Evolutionary conservation across 1,140 invertebrate species (phyloP).

Genomic region (Anoplophora glabripennis): DNA sequence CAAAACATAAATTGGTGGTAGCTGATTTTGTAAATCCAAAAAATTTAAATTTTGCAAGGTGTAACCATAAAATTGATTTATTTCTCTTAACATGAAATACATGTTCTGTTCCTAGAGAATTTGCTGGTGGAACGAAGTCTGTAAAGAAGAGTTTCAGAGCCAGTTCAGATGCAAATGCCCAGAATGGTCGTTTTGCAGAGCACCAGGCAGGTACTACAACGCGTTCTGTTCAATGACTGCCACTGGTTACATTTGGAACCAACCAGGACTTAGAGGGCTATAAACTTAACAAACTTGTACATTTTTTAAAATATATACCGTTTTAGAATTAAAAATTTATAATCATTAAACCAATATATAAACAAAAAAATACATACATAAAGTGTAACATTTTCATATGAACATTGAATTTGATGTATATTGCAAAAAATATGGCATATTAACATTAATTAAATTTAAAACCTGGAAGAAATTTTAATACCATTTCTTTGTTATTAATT

Average conservation of each 20-base stretch:
- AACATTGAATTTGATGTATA: no score
- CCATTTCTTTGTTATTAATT: no score
- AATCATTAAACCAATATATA: no score
- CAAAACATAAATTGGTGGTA: no score
- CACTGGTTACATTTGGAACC: conserved; percentile 86
- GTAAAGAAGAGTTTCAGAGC: conserved; percentile 86
- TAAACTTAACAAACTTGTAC: background rate
- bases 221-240: conserved; percentile 86
- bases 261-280: conserved; percentile 60
- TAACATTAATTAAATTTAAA: no score
- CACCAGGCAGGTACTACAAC: conserved; percentile 85
- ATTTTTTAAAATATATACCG: background rate
- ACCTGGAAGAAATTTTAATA: no score
- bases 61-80: background rate
- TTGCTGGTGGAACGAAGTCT: conserved; percentile 91
- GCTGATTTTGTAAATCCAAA: background rate
- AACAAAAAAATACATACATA: no score
- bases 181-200: conserved; percentile 80
- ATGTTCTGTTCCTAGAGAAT: conserved; percentile 61
- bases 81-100: background rate
- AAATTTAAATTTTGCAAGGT: background rate
- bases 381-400: no score
- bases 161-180: conserved; percentile 84
- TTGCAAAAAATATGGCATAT: no score
- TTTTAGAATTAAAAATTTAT: background rate